A percentile compares a stretch with the other conserved stretches of the same genome.
Evolutionary conservation across 2,797 vertebrate species (phyloP).

Genomic region (Cirrhinus molitorella): DNA sequence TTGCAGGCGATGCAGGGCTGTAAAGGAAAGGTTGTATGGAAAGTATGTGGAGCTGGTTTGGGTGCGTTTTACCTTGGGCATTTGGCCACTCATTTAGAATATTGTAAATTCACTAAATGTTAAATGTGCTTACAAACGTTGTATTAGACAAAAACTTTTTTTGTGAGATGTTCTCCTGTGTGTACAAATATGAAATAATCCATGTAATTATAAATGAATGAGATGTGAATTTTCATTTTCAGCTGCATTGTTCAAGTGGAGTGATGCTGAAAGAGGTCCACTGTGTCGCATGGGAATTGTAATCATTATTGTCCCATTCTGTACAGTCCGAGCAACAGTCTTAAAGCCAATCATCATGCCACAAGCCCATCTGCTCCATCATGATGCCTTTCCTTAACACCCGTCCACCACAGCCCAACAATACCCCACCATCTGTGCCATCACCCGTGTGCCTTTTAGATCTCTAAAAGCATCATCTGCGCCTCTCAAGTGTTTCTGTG

Average conservation of each 20-base stretch:
- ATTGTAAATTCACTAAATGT: neutral
- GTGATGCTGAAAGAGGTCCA: neutral
- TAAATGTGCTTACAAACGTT: neutral
- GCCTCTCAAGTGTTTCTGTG: constrained; percentile 44
- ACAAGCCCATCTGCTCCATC: constrained; percentile 40
- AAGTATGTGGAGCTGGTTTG: neutral
- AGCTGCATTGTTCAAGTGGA: neutral
- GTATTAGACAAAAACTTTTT: neutral
- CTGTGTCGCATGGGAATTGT: constrained; percentile 4
- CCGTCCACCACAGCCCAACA: constrained; percentile 13
- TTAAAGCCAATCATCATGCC: constrained; percentile 45
- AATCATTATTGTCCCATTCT: constrained; percentile 18
- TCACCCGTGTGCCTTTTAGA: constrained; percentile 36
- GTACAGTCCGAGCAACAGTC: constrained; percentile 27
- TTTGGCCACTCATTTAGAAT: neutral
- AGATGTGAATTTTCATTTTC: neutral
- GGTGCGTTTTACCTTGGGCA: neutral
- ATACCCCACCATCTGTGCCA: constrained; percentile 54
- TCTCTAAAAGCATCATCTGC: constrained; percentile 42
- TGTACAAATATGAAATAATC: neutral
- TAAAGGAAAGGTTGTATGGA: neutral
- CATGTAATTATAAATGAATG: neutral
- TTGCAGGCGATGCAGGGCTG: neutral
- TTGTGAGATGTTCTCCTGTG: neutral
- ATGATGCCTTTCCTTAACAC: constrained; percentile 41